A percentile compares a stretch with the other conserved stretches of the same genome.
Evolutionary conservation across 2,888 invertebrate species (phyloP).

Genomic region (Alcis repandata): DNA sequence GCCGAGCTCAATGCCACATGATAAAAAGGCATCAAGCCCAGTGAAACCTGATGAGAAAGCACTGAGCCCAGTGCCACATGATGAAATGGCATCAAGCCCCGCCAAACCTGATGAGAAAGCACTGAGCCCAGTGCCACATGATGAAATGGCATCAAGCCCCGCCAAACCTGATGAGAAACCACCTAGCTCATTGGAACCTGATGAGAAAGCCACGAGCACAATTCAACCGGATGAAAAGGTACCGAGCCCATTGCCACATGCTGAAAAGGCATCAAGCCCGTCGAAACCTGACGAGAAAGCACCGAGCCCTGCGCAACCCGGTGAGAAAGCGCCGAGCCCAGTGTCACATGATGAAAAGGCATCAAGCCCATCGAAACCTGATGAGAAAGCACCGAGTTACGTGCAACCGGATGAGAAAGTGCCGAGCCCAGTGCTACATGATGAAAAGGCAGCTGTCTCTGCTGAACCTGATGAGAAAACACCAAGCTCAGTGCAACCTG

Average conservation of each 20-base stretch:
- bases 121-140: not conserved
- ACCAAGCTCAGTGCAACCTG: not conserved
- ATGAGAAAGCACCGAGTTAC: not conserved
- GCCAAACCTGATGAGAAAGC: conserved; percentile 12
- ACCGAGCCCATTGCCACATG: not conserved
- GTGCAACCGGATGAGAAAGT: not conserved
- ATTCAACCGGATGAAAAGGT: not conserved
- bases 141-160: not conserved
- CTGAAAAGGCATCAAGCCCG: not conserved
- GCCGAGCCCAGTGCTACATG: not conserved
- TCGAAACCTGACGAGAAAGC: conserved; percentile 23
- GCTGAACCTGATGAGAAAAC: not conserved
- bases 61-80: conserved; percentile 16
- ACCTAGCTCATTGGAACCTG: conserved; percentile 21
- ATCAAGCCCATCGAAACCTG: not conserved
- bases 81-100: conserved; percentile 20
- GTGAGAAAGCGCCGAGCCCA: conserved; percentile 13
- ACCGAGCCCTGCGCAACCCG: not conserved
- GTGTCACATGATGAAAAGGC: not conserved
- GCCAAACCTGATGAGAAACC: not conserved
- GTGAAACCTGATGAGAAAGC: conserved; percentile 23
- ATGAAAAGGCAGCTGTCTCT: not conserved
- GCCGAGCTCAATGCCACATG: not conserved
- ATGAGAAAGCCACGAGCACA: not conserved
- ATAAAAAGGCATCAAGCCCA: conserved; percentile 21